phyloP scores from a whole-genome alignment of 64 coral and sea anemone genomes.

The Dendronephthya gigantea region DNA sequence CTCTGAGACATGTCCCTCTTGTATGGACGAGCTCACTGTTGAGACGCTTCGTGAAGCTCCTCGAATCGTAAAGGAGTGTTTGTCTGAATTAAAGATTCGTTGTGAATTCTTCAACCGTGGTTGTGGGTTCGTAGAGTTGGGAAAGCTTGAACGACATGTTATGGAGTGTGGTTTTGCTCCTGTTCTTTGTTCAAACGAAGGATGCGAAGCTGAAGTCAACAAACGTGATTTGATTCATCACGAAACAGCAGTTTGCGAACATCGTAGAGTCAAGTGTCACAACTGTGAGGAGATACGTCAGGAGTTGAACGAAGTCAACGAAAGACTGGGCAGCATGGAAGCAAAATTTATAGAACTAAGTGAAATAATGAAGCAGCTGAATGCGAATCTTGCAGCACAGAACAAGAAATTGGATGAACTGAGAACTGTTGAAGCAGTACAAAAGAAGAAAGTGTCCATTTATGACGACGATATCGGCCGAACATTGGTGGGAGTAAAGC shows the following conservation, averaged over 20 bases:
- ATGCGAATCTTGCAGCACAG: neutral
- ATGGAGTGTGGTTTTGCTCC: neutral
- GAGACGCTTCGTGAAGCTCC: neutral
- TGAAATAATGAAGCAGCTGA: neutral
- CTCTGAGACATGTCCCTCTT: neutral
- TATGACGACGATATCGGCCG: neutral
- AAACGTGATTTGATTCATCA: constrained; percentile 5
- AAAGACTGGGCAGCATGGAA: neutral
- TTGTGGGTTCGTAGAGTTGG: neutral
- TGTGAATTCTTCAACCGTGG: neutral
- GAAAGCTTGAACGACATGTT: neutral
- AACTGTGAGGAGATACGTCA: neutral
- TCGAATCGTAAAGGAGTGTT: neutral
- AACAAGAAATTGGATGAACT: neutral
- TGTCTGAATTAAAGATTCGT: neutral
- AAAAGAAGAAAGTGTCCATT: neutral
- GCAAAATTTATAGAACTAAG: neutral
- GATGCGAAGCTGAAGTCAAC: neutral
- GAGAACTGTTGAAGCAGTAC: neutral
- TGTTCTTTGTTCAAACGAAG: neutral
- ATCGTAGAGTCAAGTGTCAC: neutral
- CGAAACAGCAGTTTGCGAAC: neutral
- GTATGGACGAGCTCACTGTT: neutral
- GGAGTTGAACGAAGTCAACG: neutral
- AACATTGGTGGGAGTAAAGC: neutral